Base-by-base conservation (phyloP, 2,797 vertebrate species). In the Channa striata region DNA sequence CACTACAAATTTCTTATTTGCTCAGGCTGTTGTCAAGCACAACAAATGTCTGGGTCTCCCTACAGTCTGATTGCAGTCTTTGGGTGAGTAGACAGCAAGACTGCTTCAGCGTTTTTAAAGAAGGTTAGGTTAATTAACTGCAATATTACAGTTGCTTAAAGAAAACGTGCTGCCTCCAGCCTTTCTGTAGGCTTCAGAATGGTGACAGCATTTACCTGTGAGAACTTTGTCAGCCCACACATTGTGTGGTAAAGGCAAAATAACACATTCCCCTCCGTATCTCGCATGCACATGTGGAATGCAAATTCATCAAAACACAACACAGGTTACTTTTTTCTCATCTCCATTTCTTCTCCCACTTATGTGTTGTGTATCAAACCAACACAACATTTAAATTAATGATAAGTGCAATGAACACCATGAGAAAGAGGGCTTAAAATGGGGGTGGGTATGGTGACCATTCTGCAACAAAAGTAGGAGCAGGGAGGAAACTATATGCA, bases 211-310 rank as follows among this genome's bases (percentile, higher is more conserved):
- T 13, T 50, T 21, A 11, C 62, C 53, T 44, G 54, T 52, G 74
- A 42, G 60, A 81, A 36, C 52, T 80, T 64, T 23, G 49, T 53
- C 58, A 63, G 44, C 72, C 69, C 42, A 77, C 57, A 59, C 60
- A 69, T 58, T 19, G 46, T 40, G 50, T 40, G 12, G 49, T 11
- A 40, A 68, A 47, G 49, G 52, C 34, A 4, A 47, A 72, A 68
- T 6, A 54, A 58, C 57, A 49, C 40, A 6, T 23, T 10, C 8
- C 49, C 14, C 59, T 39, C 39, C 37, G 56, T 44, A 37, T 16
- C 43, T 23, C 0, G 2, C n/a, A 33, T 19, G 10, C 33, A 66
- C 11, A 48, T 23, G 21, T 3, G 14, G 34, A 30, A 30, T 23
- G 30, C 7, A 49, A 17, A 43, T 25, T 6, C 11, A 44, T 11